Evolutionary conservation across 2,797 vertebrate species (phyloP).

Genomic region (Hydrolagus colliei): DNA sequence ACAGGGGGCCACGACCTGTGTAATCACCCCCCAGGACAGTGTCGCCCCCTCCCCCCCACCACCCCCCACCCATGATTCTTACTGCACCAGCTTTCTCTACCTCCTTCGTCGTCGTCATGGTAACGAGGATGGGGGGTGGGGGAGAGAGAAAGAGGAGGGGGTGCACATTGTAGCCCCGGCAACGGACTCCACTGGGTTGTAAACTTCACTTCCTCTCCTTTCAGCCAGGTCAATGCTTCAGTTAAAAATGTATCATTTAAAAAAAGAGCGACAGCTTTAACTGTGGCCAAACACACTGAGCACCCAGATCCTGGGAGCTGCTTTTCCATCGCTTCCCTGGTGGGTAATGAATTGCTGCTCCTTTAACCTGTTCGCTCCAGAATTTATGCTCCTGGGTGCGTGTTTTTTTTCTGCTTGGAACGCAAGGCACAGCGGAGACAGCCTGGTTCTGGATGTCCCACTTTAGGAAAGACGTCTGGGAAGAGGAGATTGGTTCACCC

Average conservation of each 20-base stretch:
- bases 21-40: constrained; percentile 16
- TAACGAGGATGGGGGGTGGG: not conserved
- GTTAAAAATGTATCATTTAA: not conserved
- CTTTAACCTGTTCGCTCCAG: not conserved
- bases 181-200: not conserved
- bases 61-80: not conserved
- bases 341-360: not conserved
- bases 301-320: not conserved
- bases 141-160: not conserved
- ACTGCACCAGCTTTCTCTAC: not conserved
- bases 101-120: not conserved
- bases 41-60: not conserved
- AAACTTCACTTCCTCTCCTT: constrained; percentile 28
- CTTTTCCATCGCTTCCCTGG: too few species aligned
- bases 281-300: not conserved
- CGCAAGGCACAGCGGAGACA: too few species aligned
- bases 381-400: not conserved
- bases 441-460: too few species aligned
- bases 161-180: too few species aligned
- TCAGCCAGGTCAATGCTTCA: constrained; percentile 6
- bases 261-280: not conserved
- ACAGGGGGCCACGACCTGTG: constrained; percentile 7
- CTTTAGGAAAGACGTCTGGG: too few species aligned
- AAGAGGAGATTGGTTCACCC: too few species aligned
- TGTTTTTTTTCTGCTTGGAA: too few species aligned